These are phyloP conservation scores for Deroplatys truncata DNA, from an alignment of 2,888 invertebrate species.

Conservation along the genomic window DNA sequence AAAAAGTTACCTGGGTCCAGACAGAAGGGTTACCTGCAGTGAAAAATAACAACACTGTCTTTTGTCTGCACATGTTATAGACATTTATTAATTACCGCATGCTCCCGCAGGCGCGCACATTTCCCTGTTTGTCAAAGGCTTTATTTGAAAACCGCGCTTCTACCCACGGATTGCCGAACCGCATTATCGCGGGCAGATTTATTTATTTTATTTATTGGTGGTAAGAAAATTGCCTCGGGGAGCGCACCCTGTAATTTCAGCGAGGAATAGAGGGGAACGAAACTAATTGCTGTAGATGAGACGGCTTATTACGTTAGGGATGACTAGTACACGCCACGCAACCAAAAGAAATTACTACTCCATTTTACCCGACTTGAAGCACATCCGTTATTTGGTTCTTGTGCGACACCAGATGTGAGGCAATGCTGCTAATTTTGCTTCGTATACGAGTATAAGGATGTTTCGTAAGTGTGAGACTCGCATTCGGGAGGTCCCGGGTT, in stretches of 20 bases:
- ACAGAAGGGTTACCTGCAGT: neutral
- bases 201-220: neutral
- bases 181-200: neutral
- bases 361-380: neutral
- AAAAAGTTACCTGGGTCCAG: no score
- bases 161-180: neutral
- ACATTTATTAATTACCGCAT: neutral
- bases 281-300: neutral
- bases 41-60: neutral
- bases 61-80: neutral
- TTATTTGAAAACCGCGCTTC: neutral
- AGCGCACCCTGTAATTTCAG: neutral
- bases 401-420: no score
- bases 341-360: neutral
- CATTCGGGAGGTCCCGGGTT: no score
- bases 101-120: neutral
- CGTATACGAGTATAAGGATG: no score
- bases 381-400: no score
- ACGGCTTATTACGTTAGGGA: neutral
- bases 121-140: neutral
- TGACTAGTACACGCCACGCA: neutral
- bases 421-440: no score
- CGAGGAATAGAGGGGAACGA: neutral
- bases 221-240: neutral
- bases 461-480: no score